phyloP scores from a whole-genome alignment of 2,113 vertebrate species.

The Clarias batrachus region DNA sequence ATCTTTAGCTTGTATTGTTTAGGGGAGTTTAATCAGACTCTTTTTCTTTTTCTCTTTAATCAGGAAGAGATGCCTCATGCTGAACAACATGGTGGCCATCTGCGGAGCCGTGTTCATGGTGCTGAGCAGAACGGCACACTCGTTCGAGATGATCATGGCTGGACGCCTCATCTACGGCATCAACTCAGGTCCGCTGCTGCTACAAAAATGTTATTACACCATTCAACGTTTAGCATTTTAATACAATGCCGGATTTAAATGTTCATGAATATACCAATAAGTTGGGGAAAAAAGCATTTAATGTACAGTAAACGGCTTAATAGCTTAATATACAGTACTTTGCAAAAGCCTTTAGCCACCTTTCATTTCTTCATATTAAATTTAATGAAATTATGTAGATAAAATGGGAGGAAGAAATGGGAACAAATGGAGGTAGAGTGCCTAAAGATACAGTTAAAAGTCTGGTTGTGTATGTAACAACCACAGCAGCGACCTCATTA shows the following conservation, averaged over 20 bases:
- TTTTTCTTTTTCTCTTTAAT: slow-evolving; percentile 21
- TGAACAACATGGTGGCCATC: slow-evolving; percentile 68
- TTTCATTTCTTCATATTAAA: too few relatives aligned
- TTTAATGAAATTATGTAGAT: too few relatives aligned
- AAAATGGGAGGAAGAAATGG: too few relatives aligned
- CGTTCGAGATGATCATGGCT: slow-evolving; percentile 76
- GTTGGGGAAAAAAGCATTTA: too few relatives aligned
- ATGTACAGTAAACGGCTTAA: too few relatives aligned
- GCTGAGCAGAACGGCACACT: slow-evolving; percentile 61
- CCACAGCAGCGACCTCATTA: too few relatives aligned
- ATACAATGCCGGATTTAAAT: not conserved
- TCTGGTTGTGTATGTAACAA: too few relatives aligned
- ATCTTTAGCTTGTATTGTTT: not conserved
- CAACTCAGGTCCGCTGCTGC: slow-evolving; percentile 32
- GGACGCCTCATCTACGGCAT: slow-evolving; percentile 63
- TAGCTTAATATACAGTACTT: too few relatives aligned
- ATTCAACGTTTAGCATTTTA: not conserved
- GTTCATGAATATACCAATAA: too few relatives aligned
- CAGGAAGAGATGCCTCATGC: slow-evolving; percentile 69
- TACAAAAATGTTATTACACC: not conserved
- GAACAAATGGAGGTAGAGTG: too few relatives aligned
- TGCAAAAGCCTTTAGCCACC: too few relatives aligned
- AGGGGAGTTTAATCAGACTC: not conserved
- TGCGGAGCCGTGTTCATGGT: slow-evolving; percentile 67
- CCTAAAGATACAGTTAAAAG: too few relatives aligned